Conservation (phyloP, 2,888 invertebrate species). For the Noctuana brunneofusca region DNA sequence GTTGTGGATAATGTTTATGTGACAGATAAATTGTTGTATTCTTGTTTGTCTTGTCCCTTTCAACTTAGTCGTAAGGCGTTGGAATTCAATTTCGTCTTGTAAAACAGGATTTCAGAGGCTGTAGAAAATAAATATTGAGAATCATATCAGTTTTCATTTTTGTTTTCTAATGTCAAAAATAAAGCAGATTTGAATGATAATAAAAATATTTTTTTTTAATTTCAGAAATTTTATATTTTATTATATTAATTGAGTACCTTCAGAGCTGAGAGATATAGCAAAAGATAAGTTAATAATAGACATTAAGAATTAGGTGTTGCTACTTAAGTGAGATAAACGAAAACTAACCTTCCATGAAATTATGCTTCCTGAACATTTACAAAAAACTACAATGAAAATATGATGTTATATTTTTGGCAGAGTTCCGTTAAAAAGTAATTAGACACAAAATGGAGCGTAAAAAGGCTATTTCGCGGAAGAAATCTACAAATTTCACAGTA, state of each 20-base stretch:
- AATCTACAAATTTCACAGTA: neutral
- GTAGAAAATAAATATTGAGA: no score
- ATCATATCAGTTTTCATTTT: no score
- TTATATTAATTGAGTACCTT: no score
- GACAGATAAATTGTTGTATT: constrained; percentile 1
- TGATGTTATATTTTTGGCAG: constrained; percentile 23
- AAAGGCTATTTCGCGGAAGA: constrained; percentile 21
- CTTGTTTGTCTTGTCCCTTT: neutral
- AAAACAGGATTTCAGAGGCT: neutral
- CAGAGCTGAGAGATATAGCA: no score
- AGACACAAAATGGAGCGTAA: constrained; percentile 18
- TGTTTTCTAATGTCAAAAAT: no score
- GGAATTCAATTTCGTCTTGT: neutral
- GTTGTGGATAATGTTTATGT: neutral
- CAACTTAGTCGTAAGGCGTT: neutral
- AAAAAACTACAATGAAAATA: constrained; percentile 19
- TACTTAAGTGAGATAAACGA: neutral
- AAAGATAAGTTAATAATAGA: no score
- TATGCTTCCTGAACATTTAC: constrained; percentile 11
- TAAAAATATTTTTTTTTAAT: no score
- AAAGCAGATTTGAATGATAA: no score
- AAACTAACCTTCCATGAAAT: constrained; percentile 9
- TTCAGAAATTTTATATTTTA: no score
- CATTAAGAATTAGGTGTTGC: no score
- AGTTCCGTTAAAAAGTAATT: constrained; percentile 29